These are phyloP conservation scores for Timandra comae DNA, from an alignment of 2,888 invertebrate genomes.

Conservation along the genomic window DNA sequence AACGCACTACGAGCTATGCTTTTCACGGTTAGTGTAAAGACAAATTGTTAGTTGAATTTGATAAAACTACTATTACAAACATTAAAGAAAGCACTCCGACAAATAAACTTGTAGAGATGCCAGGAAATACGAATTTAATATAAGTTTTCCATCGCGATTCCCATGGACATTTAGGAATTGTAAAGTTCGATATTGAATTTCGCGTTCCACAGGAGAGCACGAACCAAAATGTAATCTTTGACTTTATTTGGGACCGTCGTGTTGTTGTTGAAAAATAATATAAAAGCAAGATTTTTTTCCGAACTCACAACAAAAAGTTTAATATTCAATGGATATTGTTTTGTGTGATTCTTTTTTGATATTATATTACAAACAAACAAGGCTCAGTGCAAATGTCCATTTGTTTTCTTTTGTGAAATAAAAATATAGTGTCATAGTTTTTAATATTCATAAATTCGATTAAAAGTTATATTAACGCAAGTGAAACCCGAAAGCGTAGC, in stretches of 20 bases:
- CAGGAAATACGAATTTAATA: constrained; percentile 18
- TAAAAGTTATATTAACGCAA: no score
- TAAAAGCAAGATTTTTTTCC: constrained; percentile 10
- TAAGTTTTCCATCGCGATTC: constrained; percentile 15
- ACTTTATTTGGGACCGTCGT: constrained; percentile 14
- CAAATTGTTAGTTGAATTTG: neutral
- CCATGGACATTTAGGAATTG: constrained; percentile 18
- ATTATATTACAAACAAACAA: no score
- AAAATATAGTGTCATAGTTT: no score
- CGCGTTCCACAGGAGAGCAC: constrained; percentile 19
- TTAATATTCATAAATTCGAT: no score
- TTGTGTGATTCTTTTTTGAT: no score
- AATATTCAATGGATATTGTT: no score
- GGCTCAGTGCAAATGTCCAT: no score
- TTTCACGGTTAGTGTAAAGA: no score
- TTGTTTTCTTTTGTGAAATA: no score
- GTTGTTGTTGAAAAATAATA: constrained; percentile 6
- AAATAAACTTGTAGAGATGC: constrained; percentile 15
- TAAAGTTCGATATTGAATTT: constrained; percentile 32
- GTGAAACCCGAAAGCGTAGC: no score
- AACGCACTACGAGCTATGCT: no score
- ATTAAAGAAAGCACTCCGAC: constrained; percentile 6
- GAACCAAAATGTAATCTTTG: constrained; percentile 19
- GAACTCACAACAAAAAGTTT: constrained; percentile 1
- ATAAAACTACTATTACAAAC: constrained; percentile 8